Conservation (phyloP, 2,888 invertebrate genomes). For the Drosophila infuscata region DNA sequence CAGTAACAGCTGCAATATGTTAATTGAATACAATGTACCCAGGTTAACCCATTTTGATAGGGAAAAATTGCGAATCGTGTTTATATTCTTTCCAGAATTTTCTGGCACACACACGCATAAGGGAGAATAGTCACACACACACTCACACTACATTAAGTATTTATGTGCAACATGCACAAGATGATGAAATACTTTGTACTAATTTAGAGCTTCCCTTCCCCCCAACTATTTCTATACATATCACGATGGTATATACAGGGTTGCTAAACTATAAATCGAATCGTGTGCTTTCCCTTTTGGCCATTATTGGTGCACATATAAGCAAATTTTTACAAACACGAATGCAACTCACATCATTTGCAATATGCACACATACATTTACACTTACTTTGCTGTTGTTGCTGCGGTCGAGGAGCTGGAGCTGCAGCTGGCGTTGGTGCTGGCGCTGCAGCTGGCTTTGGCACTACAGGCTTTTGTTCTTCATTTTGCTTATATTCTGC, state of each 20-base stretch:
- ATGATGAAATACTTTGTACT: background rate
- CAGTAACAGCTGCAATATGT: constrained; percentile 6
- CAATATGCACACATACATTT: background rate
- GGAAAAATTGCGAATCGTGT: background rate
- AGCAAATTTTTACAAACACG: background rate
- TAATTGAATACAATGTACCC: background rate
- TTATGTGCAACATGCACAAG: background rate
- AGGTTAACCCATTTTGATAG: background rate
- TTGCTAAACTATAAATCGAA: background rate
- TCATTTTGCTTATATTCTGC: constrained; percentile 34
- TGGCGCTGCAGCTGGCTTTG: constrained; percentile 3
- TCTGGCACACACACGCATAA: background rate
- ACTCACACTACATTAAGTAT: background rate
- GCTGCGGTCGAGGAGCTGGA: constrained; percentile 21
- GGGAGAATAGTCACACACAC: background rate
- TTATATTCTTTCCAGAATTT: background rate
- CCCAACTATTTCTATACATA: background rate
- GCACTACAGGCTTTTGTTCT: constrained; percentile 2
- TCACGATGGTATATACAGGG: background rate
- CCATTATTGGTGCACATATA: too few relatives aligned
- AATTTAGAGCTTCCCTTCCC: constrained; percentile 2
- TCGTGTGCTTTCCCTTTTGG: constrained; percentile 2
- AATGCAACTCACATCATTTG: background rate
- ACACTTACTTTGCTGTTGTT: constrained; percentile 32
- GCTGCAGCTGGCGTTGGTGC: background rate